Percentiles rank a stretch among this genome's conserved stretches.
Evolutionary conservation across 2,797 vertebrate genomes (phyloP).

Genomic region (Perodicticus potto): DNA sequence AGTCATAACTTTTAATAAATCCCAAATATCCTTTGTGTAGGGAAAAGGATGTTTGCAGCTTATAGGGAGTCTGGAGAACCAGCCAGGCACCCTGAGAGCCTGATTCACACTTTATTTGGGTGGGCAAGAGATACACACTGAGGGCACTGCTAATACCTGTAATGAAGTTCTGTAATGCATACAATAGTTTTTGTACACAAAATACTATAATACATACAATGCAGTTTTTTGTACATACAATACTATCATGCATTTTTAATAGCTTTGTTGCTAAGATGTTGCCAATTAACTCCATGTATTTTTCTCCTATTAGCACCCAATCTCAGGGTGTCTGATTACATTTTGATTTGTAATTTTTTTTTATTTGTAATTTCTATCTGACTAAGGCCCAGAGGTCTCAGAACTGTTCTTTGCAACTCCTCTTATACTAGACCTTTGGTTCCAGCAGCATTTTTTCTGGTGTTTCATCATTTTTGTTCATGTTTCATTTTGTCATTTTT

Average conservation of each 20-base stretch:
- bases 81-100: background rate
- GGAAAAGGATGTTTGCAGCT: background rate
- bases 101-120: background rate
- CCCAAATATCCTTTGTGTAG: background rate
- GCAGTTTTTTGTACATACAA: background rate
- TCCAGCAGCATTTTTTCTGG: background rate
- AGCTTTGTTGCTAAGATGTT: background rate
- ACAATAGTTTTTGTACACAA: background rate
- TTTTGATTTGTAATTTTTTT: slow-evolving; percentile 4
- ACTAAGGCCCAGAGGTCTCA: background rate
- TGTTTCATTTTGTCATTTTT: slow-evolving; percentile 16
- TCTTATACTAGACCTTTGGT: background rate
- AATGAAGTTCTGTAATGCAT: background rate
- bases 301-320: background rate
- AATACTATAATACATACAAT: background rate
- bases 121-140: background rate
- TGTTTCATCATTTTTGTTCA: background rate
- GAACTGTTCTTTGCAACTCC: background rate
- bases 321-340: background rate
- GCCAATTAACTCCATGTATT: background rate
- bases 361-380: background rate
- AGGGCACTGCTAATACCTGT: background rate
- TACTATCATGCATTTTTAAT: background rate
- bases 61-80: background rate
- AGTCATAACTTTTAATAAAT: slow-evolving; percentile 33